These are phyloP conservation scores for Diaphora mendica DNA, from an alignment of 2,888 invertebrate genomes.

Conservation along the genomic window DNA sequence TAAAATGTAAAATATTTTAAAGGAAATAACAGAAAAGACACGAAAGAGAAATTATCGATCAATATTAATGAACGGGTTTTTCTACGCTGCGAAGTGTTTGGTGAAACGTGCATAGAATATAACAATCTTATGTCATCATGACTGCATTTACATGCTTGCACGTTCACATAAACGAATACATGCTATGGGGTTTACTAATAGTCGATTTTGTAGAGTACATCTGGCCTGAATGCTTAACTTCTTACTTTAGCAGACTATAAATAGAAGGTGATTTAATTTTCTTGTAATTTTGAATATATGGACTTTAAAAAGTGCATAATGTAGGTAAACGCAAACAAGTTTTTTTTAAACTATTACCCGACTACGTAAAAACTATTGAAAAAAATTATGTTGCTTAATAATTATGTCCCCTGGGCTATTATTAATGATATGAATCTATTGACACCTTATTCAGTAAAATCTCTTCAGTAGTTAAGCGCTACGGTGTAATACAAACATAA, in stretches of 20 bases:
- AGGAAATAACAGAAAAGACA: slow-evolving; percentile 53
- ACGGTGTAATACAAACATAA: too few relatives aligned
- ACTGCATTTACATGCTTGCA: slow-evolving; percentile 4
- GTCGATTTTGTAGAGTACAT: slow-evolving; percentile 2
- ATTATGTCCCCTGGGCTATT: too few relatives aligned
- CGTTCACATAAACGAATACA: slow-evolving; percentile 11
- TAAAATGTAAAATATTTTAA: slow-evolving; percentile 54
- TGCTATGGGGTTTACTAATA: slow-evolving; percentile 7
- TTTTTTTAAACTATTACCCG: too few relatives aligned
- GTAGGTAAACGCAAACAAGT: background rate
- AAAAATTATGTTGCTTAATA: too few relatives aligned
- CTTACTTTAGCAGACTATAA: background rate
- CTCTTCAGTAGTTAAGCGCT: too few relatives aligned
- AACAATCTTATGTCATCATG: slow-evolving; percentile 26
- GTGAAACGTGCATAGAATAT: slow-evolving; percentile 33
- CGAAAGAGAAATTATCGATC: slow-evolving; percentile 49
- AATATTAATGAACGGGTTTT: slow-evolving; percentile 53
- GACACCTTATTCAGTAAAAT: too few relatives aligned
- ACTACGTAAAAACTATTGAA: too few relatives aligned
- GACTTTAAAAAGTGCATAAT: background rate
- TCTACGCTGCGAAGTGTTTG: slow-evolving; percentile 36
- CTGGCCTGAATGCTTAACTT: slow-evolving; percentile 7
- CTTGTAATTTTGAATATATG: background rate
- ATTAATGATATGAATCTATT: too few relatives aligned
- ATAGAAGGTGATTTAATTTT: background rate